Evolutionary conservation across 2,888 invertebrate genomes (phyloP), one percentile per base, ranked within the genome.

Genomic region (Itoplectis maculator): DNA sequence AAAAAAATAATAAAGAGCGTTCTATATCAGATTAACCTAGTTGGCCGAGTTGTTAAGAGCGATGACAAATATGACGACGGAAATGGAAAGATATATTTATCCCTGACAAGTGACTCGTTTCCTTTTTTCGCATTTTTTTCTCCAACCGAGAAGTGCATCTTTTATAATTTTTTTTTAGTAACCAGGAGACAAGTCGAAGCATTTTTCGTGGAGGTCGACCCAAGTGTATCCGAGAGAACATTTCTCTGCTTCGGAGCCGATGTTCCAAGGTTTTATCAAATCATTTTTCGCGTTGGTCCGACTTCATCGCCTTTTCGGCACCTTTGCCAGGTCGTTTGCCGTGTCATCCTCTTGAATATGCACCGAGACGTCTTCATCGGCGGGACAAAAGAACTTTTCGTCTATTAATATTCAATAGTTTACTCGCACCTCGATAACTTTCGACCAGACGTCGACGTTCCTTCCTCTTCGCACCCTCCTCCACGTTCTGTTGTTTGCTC

Each of bases 351-450:
- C 47, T 74, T 66, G 59, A 79, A 74, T 74, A 79, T 79, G 59
- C 68, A 73, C 20, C 47, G 37, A 11, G 51, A 74, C 35, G 47
- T 74, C 42, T 15, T 49, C 47, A 6, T 61, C 61, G 29, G 40
- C 61, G 61, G 42, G 61, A 68, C 29, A 79, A 18, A 18, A 51
- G 18, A 61, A 68, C n/a, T 15, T n/a, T 20, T 11, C 20, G 0
- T 20, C 11, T 7, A 79, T 79, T 61, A 68, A 79, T 79, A 79
- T 74, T 74, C 73, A 79, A 23, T 51, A 74, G 61, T 79, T 29
- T 47, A 61, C 73, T 79, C 66, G 66, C 61, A 74, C 76, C 35
- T 47, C 69, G 69, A 77, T 61, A 61, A 68, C 49, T 79, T 68
- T 61, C 35, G 56, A 29, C 11, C n/a, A 56, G 29, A 11, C 29